phyloP scores from a whole-genome alignment of 2,113 vertebrate genomes.

The Formicarius rufipectus region DNA sequence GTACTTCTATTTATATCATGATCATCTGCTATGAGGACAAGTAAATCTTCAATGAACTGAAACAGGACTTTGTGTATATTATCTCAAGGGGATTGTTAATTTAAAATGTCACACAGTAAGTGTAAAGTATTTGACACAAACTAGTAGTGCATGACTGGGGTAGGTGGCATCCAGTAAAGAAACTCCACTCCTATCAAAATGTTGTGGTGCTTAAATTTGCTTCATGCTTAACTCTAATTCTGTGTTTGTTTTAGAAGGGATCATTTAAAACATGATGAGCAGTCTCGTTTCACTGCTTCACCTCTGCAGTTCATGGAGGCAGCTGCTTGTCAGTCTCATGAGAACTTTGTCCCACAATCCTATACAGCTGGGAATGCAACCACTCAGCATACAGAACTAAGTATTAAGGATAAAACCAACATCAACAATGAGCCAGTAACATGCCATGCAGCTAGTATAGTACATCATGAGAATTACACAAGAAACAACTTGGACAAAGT shows the following conservation, averaged over 20 bases:
- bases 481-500: not conserved
- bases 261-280: not conserved
- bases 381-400: not conserved
- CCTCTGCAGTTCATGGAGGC: not conserved
- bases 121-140: not conserved
- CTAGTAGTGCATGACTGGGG: not conserved
- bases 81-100: not conserved
- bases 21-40: not conserved
- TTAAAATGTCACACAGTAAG: not conserved
- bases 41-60: not conserved
- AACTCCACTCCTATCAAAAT: not conserved
- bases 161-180: not conserved
- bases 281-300: not conserved
- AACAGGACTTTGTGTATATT: not conserved
- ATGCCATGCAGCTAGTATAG: accelerated
- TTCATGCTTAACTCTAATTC: not conserved
- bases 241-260: not conserved
- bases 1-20: not conserved
- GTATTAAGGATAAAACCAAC: not conserved
- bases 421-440: not conserved
- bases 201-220: not conserved
- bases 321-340: not conserved
- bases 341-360: not conserved
- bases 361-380: not conserved
- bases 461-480: not conserved